Evolutionary conservation across 1,140 invertebrate genomes (phyloP).

Genomic region (Asbolus verrucosus): DNA sequence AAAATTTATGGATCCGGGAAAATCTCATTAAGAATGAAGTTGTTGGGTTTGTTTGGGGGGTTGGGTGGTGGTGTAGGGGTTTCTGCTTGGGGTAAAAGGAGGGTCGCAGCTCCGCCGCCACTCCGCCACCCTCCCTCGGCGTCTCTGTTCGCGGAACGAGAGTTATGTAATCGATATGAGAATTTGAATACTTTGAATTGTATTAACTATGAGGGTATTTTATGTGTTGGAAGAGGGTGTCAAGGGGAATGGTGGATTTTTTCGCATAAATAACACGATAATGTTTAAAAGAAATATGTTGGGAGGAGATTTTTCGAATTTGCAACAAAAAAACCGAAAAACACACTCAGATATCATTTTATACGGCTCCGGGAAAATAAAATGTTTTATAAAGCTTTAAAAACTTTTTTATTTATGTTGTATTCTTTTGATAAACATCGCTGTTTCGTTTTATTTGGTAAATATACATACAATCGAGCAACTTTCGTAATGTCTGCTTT

Average conservation of each 20-base stretch:
- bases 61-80: constrained; percentile 44
- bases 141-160: constrained; percentile 17
- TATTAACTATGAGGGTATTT: constrained; percentile 45
- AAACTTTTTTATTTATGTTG: constrained; percentile 46
- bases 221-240: constrained; percentile 2
- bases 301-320: background rate
- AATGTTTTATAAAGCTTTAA: constrained; percentile 47
- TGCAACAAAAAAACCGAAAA: background rate
- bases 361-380: constrained; percentile 35
- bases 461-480: constrained; percentile 44
- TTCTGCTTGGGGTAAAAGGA: constrained; percentile 26
- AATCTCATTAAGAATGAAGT: constrained; percentile 67
- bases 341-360: constrained; percentile 24
- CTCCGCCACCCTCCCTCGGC: constrained; percentile 1
- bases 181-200: constrained; percentile 53
- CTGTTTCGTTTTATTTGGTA: constrained; percentile 40
- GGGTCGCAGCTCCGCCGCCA: constrained; percentile 5
- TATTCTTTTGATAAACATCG: constrained; percentile 48
- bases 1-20: constrained; percentile 66
- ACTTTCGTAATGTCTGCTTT: constrained; percentile 36
- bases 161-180: constrained; percentile 53
- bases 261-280: constrained; percentile 10
- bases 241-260: background rate
- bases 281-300: constrained; percentile 18
- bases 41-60: constrained; percentile 63